phyloP scores from a whole-genome alignment of 2,888 invertebrate genomes.

The Hydrotaea cyrtoneurina region DNA sequence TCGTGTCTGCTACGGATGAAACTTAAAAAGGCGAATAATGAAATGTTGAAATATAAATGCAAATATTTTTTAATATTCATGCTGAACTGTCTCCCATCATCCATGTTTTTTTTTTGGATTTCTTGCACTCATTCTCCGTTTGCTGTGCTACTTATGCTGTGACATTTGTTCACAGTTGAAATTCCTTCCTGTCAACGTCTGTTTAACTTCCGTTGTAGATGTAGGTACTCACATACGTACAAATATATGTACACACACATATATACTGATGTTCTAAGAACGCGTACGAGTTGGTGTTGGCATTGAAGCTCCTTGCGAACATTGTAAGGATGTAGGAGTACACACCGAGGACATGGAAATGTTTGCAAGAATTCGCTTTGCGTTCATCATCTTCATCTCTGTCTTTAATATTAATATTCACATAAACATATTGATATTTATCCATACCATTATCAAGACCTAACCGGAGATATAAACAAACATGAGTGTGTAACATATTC shows the following conservation, averaged over 20 bases:
- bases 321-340: not conserved
- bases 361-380: conserved; percentile 5
- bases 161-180: conserved; percentile 58
- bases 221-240: not conserved
- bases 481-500: not conserved
- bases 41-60: conserved; percentile 26
- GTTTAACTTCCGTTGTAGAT: conserved; percentile 59
- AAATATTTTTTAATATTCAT: conserved; percentile 56
- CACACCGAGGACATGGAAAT: conserved; percentile 22
- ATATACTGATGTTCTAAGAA: not conserved
- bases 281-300: conserved; percentile 8
- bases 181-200: conserved; percentile 61
- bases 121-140: conserved; percentile 28
- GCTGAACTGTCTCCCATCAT: not conserved
- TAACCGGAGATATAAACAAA: conserved; percentile 7
- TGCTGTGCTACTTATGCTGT: conserved; percentile 41
- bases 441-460: conserved; percentile 14
- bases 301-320: not conserved
- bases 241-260: too few species aligned
- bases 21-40: conserved; percentile 2
- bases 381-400: conserved; percentile 3
- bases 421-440: conserved; percentile 40
- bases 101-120: not conserved
- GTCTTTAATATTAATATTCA: conserved; percentile 34
- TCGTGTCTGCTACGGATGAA: not conserved